Percentiles rank a stretch among this genome's conserved stretches.
These are phyloP conservation scores for Pseudomugil tenellus DNA, from an alignment of 2,797 vertebrate genomes.

Conservation along the genomic window DNA sequence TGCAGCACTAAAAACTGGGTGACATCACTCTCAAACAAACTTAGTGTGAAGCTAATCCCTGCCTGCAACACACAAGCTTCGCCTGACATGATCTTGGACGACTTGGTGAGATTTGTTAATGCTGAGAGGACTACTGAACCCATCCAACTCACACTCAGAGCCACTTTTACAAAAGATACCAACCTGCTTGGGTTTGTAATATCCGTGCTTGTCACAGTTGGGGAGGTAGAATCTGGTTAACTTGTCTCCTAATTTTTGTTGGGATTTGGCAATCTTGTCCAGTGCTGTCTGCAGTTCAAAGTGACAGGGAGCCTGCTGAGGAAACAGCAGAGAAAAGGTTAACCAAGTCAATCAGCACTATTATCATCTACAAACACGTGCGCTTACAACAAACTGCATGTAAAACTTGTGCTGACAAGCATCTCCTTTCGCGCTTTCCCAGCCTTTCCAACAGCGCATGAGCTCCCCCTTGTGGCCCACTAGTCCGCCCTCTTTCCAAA, in stretches of 20 bases:
- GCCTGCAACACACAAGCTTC: slow-evolving; percentile 16
- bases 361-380: slow-evolving; percentile 31
- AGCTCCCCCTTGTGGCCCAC: slow-evolving; percentile 70
- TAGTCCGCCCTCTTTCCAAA: slow-evolving; percentile 14
- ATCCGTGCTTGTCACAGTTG: slow-evolving; percentile 92
- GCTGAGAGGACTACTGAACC: neutral
- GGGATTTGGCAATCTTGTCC: slow-evolving; percentile 85
- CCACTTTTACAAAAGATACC: slow-evolving; percentile 1
- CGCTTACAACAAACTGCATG: slow-evolving; percentile 36
- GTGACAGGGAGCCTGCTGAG: slow-evolving; percentile 88
- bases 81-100: slow-evolving; percentile 42
- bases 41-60: neutral
- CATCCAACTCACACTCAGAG: neutral
- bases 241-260: slow-evolving; percentile 86
- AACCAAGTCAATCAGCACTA: slow-evolving; percentile 6
- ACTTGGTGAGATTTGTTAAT: slow-evolving; percentile 1
- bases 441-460: slow-evolving; percentile 28
- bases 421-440: neutral
- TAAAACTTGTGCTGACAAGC: slow-evolving; percentile 41
- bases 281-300: slow-evolving; percentile 89
- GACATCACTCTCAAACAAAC: slow-evolving; percentile 1
- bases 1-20: slow-evolving; percentile 9
- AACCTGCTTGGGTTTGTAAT: slow-evolving; percentile 96
- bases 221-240: slow-evolving; percentile 93
- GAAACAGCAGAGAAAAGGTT: slow-evolving; percentile 10